A percentile compares a stretch with the other conserved stretches of the same genome.
These are phyloP conservation scores for Pontoporia blainvillei DNA, from an alignment of 2,113 vertebrate genomes.

Conservation along the genomic window DNA sequence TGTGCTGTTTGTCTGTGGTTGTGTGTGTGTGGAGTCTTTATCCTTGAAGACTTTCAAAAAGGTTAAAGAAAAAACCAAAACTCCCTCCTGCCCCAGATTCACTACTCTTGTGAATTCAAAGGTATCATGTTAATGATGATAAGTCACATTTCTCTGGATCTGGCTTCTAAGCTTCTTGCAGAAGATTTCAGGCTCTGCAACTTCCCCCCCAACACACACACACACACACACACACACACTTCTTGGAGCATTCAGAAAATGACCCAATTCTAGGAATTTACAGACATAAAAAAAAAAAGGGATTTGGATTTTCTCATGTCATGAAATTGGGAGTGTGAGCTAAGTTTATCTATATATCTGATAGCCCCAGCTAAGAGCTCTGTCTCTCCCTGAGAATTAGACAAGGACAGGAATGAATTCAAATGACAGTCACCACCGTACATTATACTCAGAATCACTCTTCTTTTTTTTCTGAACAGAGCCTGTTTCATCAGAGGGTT, in stretches of 20 bases:
- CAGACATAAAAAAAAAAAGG: not conserved
- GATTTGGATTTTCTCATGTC: conserved; percentile 10
- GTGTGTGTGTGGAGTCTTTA: not conserved
- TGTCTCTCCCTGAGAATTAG: not conserved
- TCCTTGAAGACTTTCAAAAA: not conserved
- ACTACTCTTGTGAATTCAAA: not conserved
- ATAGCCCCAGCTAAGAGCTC: not conserved
- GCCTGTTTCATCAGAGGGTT: not conserved
- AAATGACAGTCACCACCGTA: not conserved
- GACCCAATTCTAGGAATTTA: conserved; percentile 30
- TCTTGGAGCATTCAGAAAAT: conserved; percentile 21
- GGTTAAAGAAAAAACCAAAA: not conserved
- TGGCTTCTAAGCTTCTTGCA: not conserved
- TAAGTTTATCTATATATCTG: conserved; percentile 14
- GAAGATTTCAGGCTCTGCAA: not conserved
- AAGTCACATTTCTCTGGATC: not conserved
- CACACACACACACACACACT: not conserved
- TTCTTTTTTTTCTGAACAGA: not conserved
- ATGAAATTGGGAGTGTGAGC: not conserved
- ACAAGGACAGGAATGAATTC: not conserved
- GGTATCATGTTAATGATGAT: not conserved
- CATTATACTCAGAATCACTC: not conserved
- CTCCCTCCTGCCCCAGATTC: not conserved
- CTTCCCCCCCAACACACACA: not conserved
- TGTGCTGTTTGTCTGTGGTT: not conserved